Percentiles rank a stretch among this genome's conserved stretches.
Evolutionary conservation across 2,888 invertebrate species (phyloP).

Genomic region (Drepana falcataria): DNA sequence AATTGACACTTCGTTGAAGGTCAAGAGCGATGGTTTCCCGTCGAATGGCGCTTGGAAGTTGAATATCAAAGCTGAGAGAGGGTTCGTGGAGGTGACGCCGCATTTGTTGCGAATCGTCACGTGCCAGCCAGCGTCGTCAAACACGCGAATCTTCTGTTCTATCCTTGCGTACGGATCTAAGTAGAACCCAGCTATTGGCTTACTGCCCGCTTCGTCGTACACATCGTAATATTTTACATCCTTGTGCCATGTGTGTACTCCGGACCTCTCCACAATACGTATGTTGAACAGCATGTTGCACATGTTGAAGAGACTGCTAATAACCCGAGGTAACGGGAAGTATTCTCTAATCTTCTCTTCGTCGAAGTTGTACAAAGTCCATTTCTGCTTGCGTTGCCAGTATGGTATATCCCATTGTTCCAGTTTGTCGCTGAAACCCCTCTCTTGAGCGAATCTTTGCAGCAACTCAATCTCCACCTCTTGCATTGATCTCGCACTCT

Average conservation of each 20-base stretch:
- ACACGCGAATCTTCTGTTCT: conserved; percentile 80
- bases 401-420: conserved; percentile 92
- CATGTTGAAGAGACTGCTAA: conserved; percentile 87
- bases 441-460: conserved; percentile 84
- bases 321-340: conserved; percentile 89
- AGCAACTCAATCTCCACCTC: conserved; percentile 85
- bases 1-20: conserved; percentile 85
- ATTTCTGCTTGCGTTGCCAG: conserved; percentile 89
- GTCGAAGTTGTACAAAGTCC: conserved; percentile 81
- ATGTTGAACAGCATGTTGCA: conserved; percentile 88
- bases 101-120: conserved; percentile 87
- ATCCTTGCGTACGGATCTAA: conserved; percentile 88
- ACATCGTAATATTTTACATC: conserved; percentile 91
- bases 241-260: conserved; percentile 89
- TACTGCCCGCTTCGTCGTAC: conserved; percentile 81
- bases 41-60: conserved; percentile 85
- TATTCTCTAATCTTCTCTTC: conserved; percentile 86
- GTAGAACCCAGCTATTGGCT: conserved; percentile 89
- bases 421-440: conserved; percentile 84
- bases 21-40: conserved; percentile 83
- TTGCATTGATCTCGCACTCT: conserved; percentile 86
- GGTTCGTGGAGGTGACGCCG: conserved; percentile 79
- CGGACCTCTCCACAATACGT: conserved; percentile 82
- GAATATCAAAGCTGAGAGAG: conserved; percentile 89
- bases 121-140: conserved; percentile 85